Evolutionary conservation across 2,888 invertebrate genomes (phyloP).

Genomic region (Tanaodytes sp.): DNA sequence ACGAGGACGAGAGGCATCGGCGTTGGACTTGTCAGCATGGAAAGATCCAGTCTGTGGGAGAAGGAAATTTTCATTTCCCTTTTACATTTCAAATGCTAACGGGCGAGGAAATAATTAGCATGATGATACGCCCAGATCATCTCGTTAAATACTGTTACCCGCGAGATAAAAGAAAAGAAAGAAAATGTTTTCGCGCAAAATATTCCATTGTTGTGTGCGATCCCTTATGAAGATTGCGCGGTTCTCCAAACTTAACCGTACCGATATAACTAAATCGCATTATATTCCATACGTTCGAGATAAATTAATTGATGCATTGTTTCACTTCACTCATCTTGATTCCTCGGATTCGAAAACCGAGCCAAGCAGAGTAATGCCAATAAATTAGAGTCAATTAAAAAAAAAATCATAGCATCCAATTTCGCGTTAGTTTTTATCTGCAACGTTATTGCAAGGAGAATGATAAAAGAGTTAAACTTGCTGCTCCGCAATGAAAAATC

Average conservation of each 20-base stretch:
- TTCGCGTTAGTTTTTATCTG: too few relatives aligned
- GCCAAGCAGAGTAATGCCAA: too few relatives aligned
- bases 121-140: slow-evolving; percentile 47
- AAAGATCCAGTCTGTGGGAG: slow-evolving; percentile 48
- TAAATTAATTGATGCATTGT: slow-evolving; percentile 27
- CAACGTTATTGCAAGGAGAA: too few relatives aligned
- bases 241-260: slow-evolving; percentile 33
- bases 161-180: slow-evolving; percentile 7
- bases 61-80: slow-evolving; percentile 55
- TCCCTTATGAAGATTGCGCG: slow-evolving; percentile 34
- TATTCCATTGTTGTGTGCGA: slow-evolving; percentile 46
- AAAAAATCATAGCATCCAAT: too few relatives aligned
- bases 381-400: too few relatives aligned
- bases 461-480: too few relatives aligned
- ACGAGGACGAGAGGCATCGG: slow-evolving; percentile 54
- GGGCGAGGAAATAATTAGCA: slow-evolving; percentile 55
- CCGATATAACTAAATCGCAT: slow-evolving; percentile 27
- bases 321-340: neutral
- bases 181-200: slow-evolving; percentile 32
- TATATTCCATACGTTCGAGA: slow-evolving; percentile 7
- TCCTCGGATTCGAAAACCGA: too few relatives aligned
- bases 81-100: slow-evolving; percentile 53
- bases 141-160: slow-evolving; percentile 49
- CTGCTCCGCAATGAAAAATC: too few relatives aligned
- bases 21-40: slow-evolving; percentile 48